phyloP scores from a whole-genome alignment of 2,797 vertebrate species.

The Enteromius anoplus region DNA sequence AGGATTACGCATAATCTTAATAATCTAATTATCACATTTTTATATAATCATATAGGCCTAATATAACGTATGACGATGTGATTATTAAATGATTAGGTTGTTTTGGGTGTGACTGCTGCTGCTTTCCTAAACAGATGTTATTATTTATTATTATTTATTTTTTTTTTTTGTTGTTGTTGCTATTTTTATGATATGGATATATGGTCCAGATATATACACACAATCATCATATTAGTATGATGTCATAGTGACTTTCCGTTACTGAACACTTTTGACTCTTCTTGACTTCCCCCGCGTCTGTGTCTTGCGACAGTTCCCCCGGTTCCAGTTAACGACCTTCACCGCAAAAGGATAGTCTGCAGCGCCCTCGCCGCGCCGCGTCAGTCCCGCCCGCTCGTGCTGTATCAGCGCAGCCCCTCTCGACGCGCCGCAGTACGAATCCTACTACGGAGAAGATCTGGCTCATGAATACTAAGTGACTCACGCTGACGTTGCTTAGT shows the following conservation, averaged over 20 bases:
- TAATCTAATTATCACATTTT: not conserved
- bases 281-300: not conserved
- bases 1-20: not conserved
- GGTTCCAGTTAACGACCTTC: conserved; percentile 42
- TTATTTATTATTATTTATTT: not conserved
- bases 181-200: not conserved
- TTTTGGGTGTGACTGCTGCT: not conserved
- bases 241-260: not conserved
- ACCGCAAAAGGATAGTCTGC: conserved; percentile 39
- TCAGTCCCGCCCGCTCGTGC: conserved; percentile 34
- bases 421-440: not conserved
- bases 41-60: not conserved
- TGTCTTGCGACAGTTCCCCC: conserved; percentile 7
- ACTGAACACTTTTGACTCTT: not conserved
- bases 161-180: not conserved
- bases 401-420: conserved; percentile 21
- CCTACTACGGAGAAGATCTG: conserved; percentile 1
- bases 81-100: not conserved
- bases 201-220: not conserved
- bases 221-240: not conserved
- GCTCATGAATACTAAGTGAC: not conserved
- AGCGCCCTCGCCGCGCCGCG: not conserved
- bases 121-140: not conserved
- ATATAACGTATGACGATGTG: not conserved
- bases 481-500: not conserved